A percentile compares a stretch with the other conserved stretches of the same genome.
Evolutionary conservation across 2,113 vertebrate genomes (phyloP).

Genomic region (Scytalopus superciliaris): DNA sequence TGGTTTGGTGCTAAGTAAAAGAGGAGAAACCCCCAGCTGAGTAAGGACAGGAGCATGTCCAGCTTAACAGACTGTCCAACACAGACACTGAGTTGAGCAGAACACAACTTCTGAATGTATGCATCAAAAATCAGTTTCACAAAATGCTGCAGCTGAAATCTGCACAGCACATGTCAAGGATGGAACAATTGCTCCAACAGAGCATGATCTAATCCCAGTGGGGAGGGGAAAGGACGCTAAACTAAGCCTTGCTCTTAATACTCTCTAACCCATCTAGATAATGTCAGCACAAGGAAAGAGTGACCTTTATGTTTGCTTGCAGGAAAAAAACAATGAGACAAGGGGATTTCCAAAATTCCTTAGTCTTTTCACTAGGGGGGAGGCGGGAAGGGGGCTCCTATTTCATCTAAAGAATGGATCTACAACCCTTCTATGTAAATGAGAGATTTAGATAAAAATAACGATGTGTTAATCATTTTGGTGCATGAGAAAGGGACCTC

Average conservation of each 20-base stretch:
- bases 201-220: neutral
- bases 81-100: neutral
- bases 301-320: slow-evolving; percentile 20
- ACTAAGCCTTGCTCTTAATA: slow-evolving; percentile 54
- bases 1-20: neutral
- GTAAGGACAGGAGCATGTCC: neutral
- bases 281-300: slow-evolving; percentile 13
- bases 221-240: slow-evolving; percentile 20
- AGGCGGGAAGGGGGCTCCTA: neutral
- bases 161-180: neutral
- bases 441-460: neutral
- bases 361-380: neutral
- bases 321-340: neutral
- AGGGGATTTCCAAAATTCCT: slow-evolving; percentile 35
- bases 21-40: neutral
- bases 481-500: neutral
- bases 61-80: neutral
- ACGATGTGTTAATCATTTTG: neutral
- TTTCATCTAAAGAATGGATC: neutral
- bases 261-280: slow-evolving; percentile 36
- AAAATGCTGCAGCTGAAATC: neutral
- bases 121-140: neutral
- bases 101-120: neutral
- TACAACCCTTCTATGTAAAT: neutral
- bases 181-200: slow-evolving; percentile 9